Conservation (phyloP, 2,797 vertebrate genomes). For the Rhadinocentrus ornatus region DNA sequence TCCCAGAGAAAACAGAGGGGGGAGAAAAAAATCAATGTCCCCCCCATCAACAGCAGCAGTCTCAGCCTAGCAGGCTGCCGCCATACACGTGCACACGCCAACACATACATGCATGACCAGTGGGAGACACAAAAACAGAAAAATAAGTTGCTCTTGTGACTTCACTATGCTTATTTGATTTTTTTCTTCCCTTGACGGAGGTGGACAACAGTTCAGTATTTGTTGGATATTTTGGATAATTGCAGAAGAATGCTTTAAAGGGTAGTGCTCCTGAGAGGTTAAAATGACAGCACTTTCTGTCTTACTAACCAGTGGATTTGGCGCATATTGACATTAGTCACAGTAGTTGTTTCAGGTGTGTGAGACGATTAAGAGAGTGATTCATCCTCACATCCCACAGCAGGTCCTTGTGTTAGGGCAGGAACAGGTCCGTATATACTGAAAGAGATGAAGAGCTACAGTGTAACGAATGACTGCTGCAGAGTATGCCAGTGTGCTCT, state of each 20-base stretch:
- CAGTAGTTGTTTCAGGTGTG: constrained; percentile 21
- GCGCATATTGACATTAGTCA: constrained; percentile 15
- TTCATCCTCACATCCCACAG: constrained; percentile 24
- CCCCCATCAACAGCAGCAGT: constrained; percentile 79
- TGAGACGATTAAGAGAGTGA: constrained; percentile 27
- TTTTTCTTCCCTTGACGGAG: constrained; percentile 21
- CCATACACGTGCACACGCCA: constrained; percentile 54
- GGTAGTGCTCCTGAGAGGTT: constrained; percentile 10
- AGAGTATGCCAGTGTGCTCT: neutral
- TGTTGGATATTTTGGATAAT: constrained; percentile 29
- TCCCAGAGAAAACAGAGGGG: constrained; percentile 86
- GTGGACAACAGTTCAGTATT: neutral
- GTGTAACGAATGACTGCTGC: neutral
- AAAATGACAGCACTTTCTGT: constrained; percentile 18
- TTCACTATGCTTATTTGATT: constrained; percentile 46
- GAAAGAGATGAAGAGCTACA: constrained; percentile 6
- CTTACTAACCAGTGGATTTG: constrained; percentile 14
- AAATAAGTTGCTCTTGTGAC: constrained; percentile 35
- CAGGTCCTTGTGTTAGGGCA: constrained; percentile 11
- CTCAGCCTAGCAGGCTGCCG: constrained; percentile 66
- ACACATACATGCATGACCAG: constrained; percentile 51
- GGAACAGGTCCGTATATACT: constrained; percentile 1
- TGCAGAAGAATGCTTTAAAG: constrained; percentile 22
- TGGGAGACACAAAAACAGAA: constrained; percentile 32
- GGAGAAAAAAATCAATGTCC: constrained; percentile 92